Evolutionary conservation across 37 sponge, comb jelly and placozoan species (phyloP), one percentile per base, ranked within the genome.

Genomic region (Axinella damicornis): DNA sequence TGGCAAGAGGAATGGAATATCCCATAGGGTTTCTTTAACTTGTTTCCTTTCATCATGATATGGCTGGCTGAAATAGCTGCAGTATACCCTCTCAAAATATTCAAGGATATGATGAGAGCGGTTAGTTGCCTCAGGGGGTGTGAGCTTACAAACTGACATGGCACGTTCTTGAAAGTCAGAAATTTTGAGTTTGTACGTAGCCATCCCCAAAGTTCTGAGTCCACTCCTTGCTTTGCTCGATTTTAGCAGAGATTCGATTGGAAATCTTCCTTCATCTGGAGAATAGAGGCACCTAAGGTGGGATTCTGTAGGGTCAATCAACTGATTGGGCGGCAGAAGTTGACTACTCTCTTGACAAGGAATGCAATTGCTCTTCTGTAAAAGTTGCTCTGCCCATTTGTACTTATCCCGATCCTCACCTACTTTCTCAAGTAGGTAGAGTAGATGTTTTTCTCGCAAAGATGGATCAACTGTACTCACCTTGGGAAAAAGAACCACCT

Each of bases 151-250:
- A 61, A 89, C 70, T 71, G 73, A 71, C 2, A 0, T 53, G 31
- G 86, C 91, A 82, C 91, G 21, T 5, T 85, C 91, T 53, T 65
- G 13, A 30, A 91, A 20, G 34, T 85, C 72, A 37, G 34, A 18
- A 19, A 73, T 0, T 27, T 59, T 60, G 2, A 91, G 91, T n/a
- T 76, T 39, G 11, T 40, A 19, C n/a, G 54, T 17, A 31, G 71
- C 35, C 87, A 91, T 91, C 2, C 87, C 87, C 19, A 91, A 53
- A 0, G 40, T 13, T 57, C 9, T 27, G 2, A 91, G 52, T 60
- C 33, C 78, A 11, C 2, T 19, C 60, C 73, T 28, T 38, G 73
- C 57, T 12, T 33, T 27, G 58, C 31, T 21, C 34, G 34, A 54
- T 28, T 83, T 24, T n/a, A 65, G 9, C 36, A 85, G 64, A n/a